A percentile compares a stretch with the other conserved stretches of the same genome.
Conservation (phyloP, 2,888 invertebrate genomes). For the Mythimna pallens region DNA sequence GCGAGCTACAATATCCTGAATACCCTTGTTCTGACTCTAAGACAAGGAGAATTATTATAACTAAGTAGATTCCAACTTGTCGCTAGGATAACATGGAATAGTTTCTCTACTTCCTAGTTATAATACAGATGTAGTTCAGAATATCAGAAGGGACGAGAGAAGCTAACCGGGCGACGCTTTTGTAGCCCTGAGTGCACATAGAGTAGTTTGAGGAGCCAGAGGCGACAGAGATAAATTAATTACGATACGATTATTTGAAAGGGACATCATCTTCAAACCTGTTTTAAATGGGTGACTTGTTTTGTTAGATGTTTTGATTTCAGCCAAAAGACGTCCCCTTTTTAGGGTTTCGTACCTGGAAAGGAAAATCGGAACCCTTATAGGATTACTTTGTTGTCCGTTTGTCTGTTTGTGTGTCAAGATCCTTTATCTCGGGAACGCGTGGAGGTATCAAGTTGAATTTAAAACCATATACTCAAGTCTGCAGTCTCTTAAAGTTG, state of each 20-base stretch:
- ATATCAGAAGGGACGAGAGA: constrained; percentile 54
- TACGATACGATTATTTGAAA: neutral
- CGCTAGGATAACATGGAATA: constrained; percentile 53
- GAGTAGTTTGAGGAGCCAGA: constrained; percentile 44
- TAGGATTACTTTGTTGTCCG: no score
- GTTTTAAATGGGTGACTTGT: neutral
- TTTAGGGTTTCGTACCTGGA: no score
- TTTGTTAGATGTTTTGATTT: neutral
- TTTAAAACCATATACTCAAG: no score
- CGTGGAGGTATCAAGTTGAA: no score
- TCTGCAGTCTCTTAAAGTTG: no score
- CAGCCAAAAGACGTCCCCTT: no score
- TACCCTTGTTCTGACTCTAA: constrained; percentile 27
- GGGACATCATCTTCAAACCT: neutral
- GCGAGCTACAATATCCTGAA: constrained; percentile 26
- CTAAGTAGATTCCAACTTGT: constrained; percentile 51
- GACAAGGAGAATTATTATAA: constrained; percentile 50
- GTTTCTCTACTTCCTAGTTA: constrained; percentile 53
- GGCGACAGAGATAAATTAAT: constrained; percentile 9
- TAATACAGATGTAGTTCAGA: constrained; percentile 45
- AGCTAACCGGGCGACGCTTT: constrained; percentile 51
- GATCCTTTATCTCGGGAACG: no score
- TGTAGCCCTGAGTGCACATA: constrained; percentile 44
- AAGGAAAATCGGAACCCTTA: no score
- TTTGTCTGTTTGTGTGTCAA: no score